A percentile compares a stretch with the other conserved stretches of the same genome.
These are phyloP conservation scores for Herminia tarsipennalis DNA, from an alignment of 2,888 invertebrate species.

Conservation along the genomic window DNA sequence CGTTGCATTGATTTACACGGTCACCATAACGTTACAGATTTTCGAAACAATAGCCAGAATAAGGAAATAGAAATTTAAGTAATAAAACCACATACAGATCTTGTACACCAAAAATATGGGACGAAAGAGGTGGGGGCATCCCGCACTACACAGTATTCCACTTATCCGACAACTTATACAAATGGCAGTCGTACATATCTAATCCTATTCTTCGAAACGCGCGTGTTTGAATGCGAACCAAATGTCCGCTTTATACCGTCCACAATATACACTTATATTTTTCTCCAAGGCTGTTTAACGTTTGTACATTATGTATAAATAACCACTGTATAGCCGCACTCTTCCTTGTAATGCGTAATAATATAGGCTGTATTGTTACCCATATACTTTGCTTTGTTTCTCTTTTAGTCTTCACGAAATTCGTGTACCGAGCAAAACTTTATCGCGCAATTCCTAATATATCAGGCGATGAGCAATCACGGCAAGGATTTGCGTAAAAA, in stretches of 20 bases:
- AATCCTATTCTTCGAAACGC: conserved; percentile 14
- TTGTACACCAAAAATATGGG: conserved; percentile 7
- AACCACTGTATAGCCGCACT: conserved; percentile 5
- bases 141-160: conserved; percentile 32
- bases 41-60: neutral
- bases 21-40: too few relatives aligned
- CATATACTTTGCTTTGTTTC: conserved; percentile 12
- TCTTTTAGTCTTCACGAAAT: conserved; percentile 21
- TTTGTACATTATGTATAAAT: conserved; percentile 22
- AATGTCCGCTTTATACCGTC: conserved; percentile 17
- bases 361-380: conserved; percentile 3
- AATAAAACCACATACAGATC: neutral
- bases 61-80: neutral
- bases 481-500: conserved; percentile 17
- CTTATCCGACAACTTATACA: conserved; percentile 29
- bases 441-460: conserved; percentile 26
- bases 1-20: too few relatives aligned
- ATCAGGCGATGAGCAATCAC: conserved; percentile 25
- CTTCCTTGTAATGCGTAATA: conserved; percentile 7
- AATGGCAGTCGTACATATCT: conserved; percentile 18
- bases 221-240: conserved; percentile 18
- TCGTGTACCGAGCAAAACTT: conserved; percentile 27
- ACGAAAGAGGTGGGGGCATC: neutral
- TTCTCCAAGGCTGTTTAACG: conserved; percentile 15
- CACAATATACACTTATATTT: conserved; percentile 18